Percentiles rank a stretch among this genome's conserved stretches.
These are phyloP conservation scores for Mugil cephalus DNA, from an alignment of 2,113 vertebrate species.

Conservation along the genomic window DNA sequence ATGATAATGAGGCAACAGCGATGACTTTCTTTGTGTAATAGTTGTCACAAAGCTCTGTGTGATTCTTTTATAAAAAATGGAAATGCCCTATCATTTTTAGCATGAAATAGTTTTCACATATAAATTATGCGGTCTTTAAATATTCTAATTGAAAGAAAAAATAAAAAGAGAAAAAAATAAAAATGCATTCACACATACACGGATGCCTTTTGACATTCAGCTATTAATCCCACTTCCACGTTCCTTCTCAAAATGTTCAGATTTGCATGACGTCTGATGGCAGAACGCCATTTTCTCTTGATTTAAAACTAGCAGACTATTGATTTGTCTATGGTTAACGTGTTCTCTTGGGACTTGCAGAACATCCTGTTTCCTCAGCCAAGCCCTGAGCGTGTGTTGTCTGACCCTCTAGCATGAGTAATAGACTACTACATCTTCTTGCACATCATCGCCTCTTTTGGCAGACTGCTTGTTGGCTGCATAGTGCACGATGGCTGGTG, in stretches of 20 bases:
- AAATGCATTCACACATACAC: not conserved
- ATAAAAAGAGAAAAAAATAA: no score
- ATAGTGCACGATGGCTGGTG: not conserved
- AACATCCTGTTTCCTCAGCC: not conserved
- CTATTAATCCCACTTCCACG: not conserved
- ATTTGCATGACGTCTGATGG: constrained; percentile 13
- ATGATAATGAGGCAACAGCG: no score
- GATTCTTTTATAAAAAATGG: no score
- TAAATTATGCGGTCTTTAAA: no score
- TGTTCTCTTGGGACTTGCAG: not conserved
- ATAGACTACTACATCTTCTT: constrained; percentile 6
- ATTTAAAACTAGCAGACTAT: not conserved
- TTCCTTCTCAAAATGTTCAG: not conserved
- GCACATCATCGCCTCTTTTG: constrained; percentile 8
- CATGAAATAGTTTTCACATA: no score
- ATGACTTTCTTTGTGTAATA: no score
- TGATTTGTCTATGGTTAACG: constrained; percentile 6
- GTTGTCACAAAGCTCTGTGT: no score
- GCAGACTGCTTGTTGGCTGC: constrained; percentile 3
- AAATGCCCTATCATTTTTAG: no score
- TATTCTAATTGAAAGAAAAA: no score
- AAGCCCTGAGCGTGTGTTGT: constrained; percentile 6
- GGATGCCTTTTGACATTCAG: not conserved
- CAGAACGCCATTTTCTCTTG: constrained; percentile 25
- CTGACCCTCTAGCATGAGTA: constrained; percentile 29